Evolutionary conservation across 2,888 invertebrate species (phyloP).

Genomic region (Harpalus rubripes): DNA sequence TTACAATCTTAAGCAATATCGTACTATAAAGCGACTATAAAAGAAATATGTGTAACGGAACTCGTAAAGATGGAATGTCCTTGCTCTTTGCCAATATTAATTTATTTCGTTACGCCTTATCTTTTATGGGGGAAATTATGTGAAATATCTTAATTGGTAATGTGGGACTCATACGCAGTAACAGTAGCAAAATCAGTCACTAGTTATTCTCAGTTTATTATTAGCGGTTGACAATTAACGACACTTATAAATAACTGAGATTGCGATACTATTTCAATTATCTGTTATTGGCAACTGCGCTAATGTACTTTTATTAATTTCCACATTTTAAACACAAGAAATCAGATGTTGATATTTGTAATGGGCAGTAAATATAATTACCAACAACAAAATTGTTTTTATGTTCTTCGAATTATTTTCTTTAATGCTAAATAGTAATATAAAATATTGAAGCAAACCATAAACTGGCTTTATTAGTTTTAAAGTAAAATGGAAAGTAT

Average conservation of each 20-base stretch:
- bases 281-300: not conserved
- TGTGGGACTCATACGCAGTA: not conserved
- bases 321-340: no score
- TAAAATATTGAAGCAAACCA: no score
- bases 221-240: not conserved
- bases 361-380: no score
- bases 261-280: not conserved
- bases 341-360: no score
- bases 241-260: not conserved
- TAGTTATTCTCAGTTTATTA: not conserved
- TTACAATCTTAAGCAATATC: not conserved
- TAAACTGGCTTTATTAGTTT: no score
- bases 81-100: constrained; percentile 13
- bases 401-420: no score
- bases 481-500: no score
- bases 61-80: constrained; percentile 22
- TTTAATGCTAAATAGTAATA: no score
- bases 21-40: not conserved
- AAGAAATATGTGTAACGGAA: constrained; percentile 20
- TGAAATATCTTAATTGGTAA: constrained; percentile 3
- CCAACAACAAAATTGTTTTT: no score
- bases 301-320: no score
- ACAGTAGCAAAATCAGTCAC: not conserved
- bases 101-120: constrained; percentile 18
- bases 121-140: constrained; percentile 4